phyloP scores from a whole-genome alignment of 2,888 invertebrate species.

The Pyrocoelia pectoralis region DNA sequence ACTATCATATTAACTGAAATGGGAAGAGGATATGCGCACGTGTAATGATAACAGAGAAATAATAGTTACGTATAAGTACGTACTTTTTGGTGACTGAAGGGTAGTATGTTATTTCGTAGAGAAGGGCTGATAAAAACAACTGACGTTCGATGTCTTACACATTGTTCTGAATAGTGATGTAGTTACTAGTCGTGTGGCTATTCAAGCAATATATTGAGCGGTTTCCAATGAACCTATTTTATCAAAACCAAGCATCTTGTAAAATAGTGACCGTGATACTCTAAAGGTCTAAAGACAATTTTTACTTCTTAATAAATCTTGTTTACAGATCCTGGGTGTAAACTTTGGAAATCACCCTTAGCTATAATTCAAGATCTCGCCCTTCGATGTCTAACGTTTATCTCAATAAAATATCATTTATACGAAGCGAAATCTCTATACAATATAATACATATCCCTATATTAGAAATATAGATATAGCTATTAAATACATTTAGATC shows the following conservation, averaged over 20 bases:
- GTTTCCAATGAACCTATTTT: constrained; percentile 15
- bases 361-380: constrained; percentile 45
- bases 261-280: constrained; percentile 37
- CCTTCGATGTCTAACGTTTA: constrained; percentile 43
- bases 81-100: too few species aligned
- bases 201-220: background rate
- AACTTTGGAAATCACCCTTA: constrained; percentile 44
- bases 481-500: constrained; percentile 21
- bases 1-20: too few species aligned
- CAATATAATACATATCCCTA: constrained; percentile 16
- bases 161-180: too few species aligned
- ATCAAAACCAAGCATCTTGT: constrained; percentile 26
- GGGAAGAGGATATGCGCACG: too few species aligned
- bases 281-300: constrained; percentile 43
- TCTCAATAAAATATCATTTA: constrained; percentile 47
- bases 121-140: too few species aligned
- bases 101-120: too few species aligned
- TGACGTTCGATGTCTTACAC: too few species aligned
- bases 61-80: too few species aligned
- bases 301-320: constrained; percentile 52
- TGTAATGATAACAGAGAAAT: too few species aligned
- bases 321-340: constrained; percentile 48
- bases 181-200: background rate
- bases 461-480: constrained; percentile 13
- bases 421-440: constrained; percentile 15